Percentiles rank a stretch among this genome's conserved stretches.
Conservation (phyloP, 2,113 vertebrate species). For the Alethe diademata region DNA sequence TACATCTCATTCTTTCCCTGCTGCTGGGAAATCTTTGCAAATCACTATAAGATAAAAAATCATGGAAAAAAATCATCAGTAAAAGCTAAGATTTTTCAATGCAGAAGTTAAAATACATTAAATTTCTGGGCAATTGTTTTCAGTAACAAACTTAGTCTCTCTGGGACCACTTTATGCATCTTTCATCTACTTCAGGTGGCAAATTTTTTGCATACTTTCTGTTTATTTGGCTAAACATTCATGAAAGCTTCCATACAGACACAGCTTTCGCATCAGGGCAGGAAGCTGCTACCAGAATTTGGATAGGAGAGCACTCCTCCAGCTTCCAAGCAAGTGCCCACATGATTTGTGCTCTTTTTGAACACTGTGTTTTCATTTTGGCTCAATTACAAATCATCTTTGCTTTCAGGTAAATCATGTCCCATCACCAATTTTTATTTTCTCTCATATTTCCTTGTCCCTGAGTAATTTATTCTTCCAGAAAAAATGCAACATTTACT, state of each 20-base stretch:
- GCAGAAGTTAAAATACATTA: not conserved
- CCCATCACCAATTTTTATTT: not conserved
- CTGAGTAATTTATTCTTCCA: not conserved
- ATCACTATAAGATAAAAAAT: not conserved
- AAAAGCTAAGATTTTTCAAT: not conserved
- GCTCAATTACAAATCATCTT: not conserved
- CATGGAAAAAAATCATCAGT: not conserved
- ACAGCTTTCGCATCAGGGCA: rapidly evolving
- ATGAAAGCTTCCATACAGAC: not conserved
- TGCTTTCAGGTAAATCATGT: not conserved
- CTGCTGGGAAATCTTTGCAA: not conserved
- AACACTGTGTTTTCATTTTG: rapidly evolving
- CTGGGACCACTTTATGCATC: not conserved
- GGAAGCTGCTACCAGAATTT: not conserved
- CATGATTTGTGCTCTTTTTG: not conserved
- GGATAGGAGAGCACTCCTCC: not conserved
- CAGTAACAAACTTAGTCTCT: not conserved
- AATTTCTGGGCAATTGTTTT: not conserved
- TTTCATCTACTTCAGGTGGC: not conserved
- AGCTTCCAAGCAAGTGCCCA: not conserved
- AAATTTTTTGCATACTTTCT: not conserved
- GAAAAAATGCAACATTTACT: not conserved
- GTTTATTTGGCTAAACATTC: not conserved
- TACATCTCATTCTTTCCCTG: not conserved
- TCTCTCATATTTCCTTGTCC: not conserved